Base-by-base conservation (phyloP, 2,797 vertebrate genomes). In the Dromococcyx pavoninus region DNA sequence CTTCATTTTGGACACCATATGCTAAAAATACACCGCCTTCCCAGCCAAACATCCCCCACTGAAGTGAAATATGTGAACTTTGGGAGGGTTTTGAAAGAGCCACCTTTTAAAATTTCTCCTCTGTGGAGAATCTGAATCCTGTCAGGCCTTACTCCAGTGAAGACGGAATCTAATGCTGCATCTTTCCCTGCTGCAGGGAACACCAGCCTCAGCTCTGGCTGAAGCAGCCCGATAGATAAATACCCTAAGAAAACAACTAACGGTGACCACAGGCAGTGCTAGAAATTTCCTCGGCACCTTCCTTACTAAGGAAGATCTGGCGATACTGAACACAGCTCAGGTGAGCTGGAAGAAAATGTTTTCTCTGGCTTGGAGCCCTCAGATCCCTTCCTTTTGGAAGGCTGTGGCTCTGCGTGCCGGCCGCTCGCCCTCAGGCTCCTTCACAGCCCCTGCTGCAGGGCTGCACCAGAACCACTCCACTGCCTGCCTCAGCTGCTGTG, bases 241-340 rank as follows among this genome's bases (percentile, higher is more conserved):
- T 48, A n/a, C 24, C 17, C 81, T 48, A 44, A 8, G 43, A 32
- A 13, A 64, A 23, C 67, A 50, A 41, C 12, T 32, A 6, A 28
- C 0, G 33, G 58, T 6, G 64, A 67, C 3, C 58, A 28, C 0
- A 1, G 69, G 60, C 71, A 39, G 2, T 16, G 69, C 72, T 39
- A 7, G 88, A 92, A 88, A 86, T 57, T 89, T 93, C 93, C 92
- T 84, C 37, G 2, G 86, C 74, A 15, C 72, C 46, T 37, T 75
- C 43, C 64, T 21, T 9, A 4, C 4, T 3, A 4, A n/a, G 50
- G 39, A 23, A 50, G 70, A 25, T 9, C 24, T 6, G 2, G 23
- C 1, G 9, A 12, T 11, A 64, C 81, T 3, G 81, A 50, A 10
- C 27, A 4, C 1, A 0, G 77, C 61, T 7, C 72, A 4, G 83